These are phyloP conservation scores for Ornithoptera priamus DNA, from an alignment of 2,888 invertebrate genomes.

Conservation along the genomic window DNA sequence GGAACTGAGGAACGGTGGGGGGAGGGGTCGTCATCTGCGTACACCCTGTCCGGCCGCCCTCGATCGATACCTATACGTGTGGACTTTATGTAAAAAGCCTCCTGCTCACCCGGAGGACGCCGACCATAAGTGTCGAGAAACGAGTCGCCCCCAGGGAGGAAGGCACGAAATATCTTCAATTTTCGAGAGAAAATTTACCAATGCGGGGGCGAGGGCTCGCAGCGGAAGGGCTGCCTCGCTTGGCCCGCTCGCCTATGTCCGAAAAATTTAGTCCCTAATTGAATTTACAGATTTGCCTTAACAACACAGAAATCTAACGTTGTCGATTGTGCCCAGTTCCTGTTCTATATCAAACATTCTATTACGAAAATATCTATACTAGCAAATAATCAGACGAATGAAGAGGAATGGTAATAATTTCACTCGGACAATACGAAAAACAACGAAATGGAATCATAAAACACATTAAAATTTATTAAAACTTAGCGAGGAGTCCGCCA, in stretches of 20 bases:
- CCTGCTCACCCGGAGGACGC: constrained; percentile 77
- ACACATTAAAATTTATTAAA: constrained; percentile 24
- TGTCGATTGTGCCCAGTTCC: constrained; percentile 52
- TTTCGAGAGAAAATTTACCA: constrained; percentile 80
- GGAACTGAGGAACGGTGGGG: constrained; percentile 32
- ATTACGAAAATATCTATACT: neutral
- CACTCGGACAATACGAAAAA: neutral
- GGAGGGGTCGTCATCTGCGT: constrained; percentile 77
- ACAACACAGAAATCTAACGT: constrained; percentile 61
- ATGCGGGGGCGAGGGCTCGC: constrained; percentile 75
- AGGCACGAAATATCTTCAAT: constrained; percentile 79
- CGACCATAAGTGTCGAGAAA: constrained; percentile 80
- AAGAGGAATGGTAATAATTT: neutral
- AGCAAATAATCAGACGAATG: neutral
- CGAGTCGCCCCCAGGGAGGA: constrained; percentile 77
- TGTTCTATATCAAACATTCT: neutral
- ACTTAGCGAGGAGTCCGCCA: constrained; percentile 22
- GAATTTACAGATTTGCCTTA: constrained; percentile 78
- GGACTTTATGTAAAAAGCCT: constrained; percentile 80
- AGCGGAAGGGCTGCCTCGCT: constrained; percentile 73
- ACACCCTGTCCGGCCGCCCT: constrained; percentile 77
- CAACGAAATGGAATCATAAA: neutral
- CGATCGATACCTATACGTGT: constrained; percentile 80
- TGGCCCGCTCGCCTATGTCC: constrained; percentile 70
- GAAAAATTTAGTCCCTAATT: constrained; percentile 77